These are phyloP conservation scores for Scomber scombrus DNA, from an alignment of 2,113 vertebrate species.

Conservation along the genomic window DNA sequence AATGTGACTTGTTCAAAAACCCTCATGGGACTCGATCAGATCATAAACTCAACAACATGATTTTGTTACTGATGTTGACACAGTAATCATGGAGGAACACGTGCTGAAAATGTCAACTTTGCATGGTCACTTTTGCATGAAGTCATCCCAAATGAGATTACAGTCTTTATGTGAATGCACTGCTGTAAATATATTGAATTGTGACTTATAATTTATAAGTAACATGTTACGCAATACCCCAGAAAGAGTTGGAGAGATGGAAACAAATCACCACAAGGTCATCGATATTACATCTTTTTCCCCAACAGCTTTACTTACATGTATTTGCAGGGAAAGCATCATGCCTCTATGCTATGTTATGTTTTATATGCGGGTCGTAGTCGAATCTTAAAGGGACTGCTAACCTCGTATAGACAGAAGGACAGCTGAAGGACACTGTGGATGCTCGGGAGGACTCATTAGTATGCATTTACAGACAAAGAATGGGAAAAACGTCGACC, in stretches of 20 bases:
- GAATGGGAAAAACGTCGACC: background rate
- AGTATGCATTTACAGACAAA: conserved; percentile 34
- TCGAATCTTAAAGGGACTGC: conserved; percentile 1
- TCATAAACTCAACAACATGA: background rate
- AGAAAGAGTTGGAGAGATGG: background rate
- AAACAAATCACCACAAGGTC: conserved; percentile 20
- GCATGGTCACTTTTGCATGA: background rate
- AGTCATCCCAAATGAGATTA: background rate
- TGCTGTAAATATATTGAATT: background rate
- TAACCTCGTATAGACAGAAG: background rate
- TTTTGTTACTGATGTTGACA: background rate
- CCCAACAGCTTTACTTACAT: background rate
- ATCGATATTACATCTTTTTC: conserved; percentile 20
- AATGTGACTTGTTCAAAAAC: too few species aligned
- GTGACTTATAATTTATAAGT: background rate
- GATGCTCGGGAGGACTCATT: conserved; percentile 10
- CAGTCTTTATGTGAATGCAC: background rate
- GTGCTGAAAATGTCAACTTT: background rate
- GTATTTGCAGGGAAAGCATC: background rate
- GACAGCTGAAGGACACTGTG: conserved; percentile 41
- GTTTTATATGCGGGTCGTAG: background rate
- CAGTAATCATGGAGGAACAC: background rate
- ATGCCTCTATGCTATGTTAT: background rate
- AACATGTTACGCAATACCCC: background rate
- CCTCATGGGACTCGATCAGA: too few species aligned